Percentiles rank a stretch among this genome's conserved stretches.
phyloP scores from a whole-genome alignment of 2,113 vertebrate species.

The Pachypanchax playfairii region DNA sequence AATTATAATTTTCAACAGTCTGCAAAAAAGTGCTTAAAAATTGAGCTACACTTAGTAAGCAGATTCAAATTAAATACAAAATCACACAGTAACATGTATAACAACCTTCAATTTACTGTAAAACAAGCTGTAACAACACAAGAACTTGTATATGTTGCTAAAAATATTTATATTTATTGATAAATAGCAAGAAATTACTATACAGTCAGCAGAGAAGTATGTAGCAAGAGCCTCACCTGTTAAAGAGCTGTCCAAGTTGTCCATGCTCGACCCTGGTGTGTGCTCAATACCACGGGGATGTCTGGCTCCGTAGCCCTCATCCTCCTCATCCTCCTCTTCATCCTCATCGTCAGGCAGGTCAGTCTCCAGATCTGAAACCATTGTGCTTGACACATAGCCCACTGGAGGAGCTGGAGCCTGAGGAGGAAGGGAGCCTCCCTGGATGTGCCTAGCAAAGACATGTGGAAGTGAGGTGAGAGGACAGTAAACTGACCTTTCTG shows the following conservation, averaged over 20 bases:
- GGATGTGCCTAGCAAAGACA: conserved; percentile 88
- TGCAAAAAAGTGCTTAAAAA: conserved; percentile 82
- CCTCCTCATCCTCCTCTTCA: conserved; percentile 90
- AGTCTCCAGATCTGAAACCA: conserved; percentile 97
- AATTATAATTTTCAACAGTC: conserved; percentile 73
- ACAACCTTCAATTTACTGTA: conserved; percentile 27
- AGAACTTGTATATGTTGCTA: neutral
- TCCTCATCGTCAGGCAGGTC: conserved; percentile 91
- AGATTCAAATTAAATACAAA: conserved; percentile 56
- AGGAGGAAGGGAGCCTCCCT: conserved; percentile 91
- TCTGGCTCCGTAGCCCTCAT: conserved; percentile 90
- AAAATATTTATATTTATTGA: neutral
- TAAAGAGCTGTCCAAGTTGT: conserved; percentile 98
- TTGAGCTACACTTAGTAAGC: conserved; percentile 80
- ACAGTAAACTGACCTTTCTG: conserved; percentile 2
- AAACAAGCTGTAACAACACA: conserved; percentile 30
- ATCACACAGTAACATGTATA: conserved; percentile 20
- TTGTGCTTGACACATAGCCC: conserved; percentile 94
- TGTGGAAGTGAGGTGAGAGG: neutral
- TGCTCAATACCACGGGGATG: conserved; percentile 90
- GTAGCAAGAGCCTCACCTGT: conserved; percentile 82
- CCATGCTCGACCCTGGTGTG: conserved; percentile 96
- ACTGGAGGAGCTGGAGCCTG: conserved; percentile 93
- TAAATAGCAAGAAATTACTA: neutral
- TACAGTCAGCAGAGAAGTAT: neutral